Base-by-base conservation (phyloP, 2,888 invertebrate species). In the Bellardia pandia region DNA sequence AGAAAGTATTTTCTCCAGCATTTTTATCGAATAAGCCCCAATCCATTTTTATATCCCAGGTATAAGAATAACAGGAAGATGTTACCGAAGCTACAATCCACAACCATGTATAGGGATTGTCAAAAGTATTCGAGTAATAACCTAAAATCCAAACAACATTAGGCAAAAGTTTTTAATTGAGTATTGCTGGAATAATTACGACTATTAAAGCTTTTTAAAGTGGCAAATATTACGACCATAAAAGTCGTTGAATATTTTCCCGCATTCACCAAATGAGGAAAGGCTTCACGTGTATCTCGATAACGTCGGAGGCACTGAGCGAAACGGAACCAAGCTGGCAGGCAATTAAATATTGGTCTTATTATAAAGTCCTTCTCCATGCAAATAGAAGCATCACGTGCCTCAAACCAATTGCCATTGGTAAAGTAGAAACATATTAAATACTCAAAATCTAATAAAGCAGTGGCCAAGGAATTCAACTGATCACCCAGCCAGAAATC, bases 401-500 rank as follows among this genome's bases (percentile, higher is more conserved):
- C 93, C 88, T 95, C 94, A 66, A 95, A 94, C 97, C 96, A 97
- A 91, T 96, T 95, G 5, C 95, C 95, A 89, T 97, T 97, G 0
- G 96, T 96, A 3, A 96, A 94, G 92, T 99, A 99, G 94, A 98
- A 99, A 91, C 99, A 99, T 42, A 97, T 93, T 88, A 99, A 95
- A 93, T 97, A 99, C 91, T 99, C 98, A 92, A 99, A 96, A 94
- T 99, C 99, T 14, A 98, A 94, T 89, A 99, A 96, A 4, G 98
- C 97, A 0, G 96, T 97, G 0, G 96, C 97, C 89, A 99, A 95
- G 78, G 99, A 99, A 94, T 99, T 99, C 91, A 99, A 95, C 93
- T 99, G 99, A 94, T 99, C 99, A 6, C 98, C 99, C 93, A 99
- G 96, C 99, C 99, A 99, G 95, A 99, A 99, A 94, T 99, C 99